These are phyloP conservation scores for Chrysochloris asiatica DNA, from an alignment of 2,113 vertebrate genomes.

Conservation along the genomic window DNA sequence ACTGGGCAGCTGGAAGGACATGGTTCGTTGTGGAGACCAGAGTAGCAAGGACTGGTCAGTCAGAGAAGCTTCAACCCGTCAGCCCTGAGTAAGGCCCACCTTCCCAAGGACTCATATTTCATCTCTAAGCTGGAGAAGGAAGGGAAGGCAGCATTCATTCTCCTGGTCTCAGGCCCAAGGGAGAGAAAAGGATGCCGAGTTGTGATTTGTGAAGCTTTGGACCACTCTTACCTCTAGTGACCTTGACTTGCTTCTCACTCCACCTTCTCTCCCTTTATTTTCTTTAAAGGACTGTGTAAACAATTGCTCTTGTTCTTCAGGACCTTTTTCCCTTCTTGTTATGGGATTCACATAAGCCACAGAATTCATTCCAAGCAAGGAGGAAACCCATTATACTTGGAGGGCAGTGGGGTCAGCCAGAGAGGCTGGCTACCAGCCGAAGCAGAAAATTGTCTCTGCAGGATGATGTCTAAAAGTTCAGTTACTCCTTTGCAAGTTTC, in stretches of 20 bases:
- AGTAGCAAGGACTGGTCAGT: neutral
- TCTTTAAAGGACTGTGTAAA: neutral
- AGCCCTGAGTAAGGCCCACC: neutral
- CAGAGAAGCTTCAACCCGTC: neutral
- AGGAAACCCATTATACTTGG: neutral
- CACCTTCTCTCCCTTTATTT: neutral
- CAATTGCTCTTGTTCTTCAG: neutral
- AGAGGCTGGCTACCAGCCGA: slow-evolving; percentile 58
- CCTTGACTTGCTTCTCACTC: neutral
- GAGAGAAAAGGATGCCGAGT: no score
- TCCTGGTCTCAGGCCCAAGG: neutral
- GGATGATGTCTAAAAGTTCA: slow-evolving; percentile 76
- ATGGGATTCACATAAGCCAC: neutral
- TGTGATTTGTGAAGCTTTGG: neutral
- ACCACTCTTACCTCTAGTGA: neutral
- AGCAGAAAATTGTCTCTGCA: slow-evolving; percentile 75
- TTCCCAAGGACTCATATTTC: neutral
- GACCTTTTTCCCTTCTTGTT: slow-evolving; percentile 8
- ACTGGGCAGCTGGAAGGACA: neutral
- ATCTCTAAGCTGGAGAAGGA: neutral
- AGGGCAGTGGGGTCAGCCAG: neutral
- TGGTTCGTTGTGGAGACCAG: neutral
- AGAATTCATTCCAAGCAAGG: neutral
- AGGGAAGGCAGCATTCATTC: neutral
- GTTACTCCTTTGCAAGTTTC: slow-evolving; percentile 84